These are phyloP conservation scores for Rhabdornis inornatus DNA, from an alignment of 2,113 vertebrate species.

Conservation along the genomic window DNA sequence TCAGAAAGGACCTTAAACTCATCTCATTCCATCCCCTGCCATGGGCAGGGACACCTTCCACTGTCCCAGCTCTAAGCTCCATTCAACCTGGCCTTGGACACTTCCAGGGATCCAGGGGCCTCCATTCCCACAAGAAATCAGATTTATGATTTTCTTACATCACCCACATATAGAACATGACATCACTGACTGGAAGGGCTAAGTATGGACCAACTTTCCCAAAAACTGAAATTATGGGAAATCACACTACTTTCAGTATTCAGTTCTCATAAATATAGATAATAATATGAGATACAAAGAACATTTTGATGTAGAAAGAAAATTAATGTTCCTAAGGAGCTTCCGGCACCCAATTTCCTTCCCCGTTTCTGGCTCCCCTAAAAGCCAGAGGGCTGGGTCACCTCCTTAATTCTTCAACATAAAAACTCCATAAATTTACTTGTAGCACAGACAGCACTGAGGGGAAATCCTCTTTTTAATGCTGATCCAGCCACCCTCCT, in stretches of 20 bases:
- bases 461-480: constrained; percentile 29
- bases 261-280: not conserved
- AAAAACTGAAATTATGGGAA: not conserved
- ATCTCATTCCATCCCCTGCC: not conserved
- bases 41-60: not conserved
- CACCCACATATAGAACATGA: rapidly evolving
- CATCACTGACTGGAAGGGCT: not conserved
- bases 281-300: not conserved
- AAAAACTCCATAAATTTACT: not conserved
- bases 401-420: not conserved
- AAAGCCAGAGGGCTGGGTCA: not conserved
- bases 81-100: not conserved
- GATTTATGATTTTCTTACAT: not conserved
- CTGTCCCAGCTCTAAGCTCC: not conserved
- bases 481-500: not conserved
- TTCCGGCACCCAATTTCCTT: not conserved
- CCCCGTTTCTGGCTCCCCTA: not conserved
- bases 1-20: not conserved
- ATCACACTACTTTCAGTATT: not conserved
- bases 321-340: not conserved
- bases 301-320: not conserved
- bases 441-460: not conserved
- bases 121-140: not conserved
- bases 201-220: rapidly evolving
- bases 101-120: not conserved